phyloP scores from a whole-genome alignment of 2,797 vertebrate genomes.

The Alectoris magna region DNA sequence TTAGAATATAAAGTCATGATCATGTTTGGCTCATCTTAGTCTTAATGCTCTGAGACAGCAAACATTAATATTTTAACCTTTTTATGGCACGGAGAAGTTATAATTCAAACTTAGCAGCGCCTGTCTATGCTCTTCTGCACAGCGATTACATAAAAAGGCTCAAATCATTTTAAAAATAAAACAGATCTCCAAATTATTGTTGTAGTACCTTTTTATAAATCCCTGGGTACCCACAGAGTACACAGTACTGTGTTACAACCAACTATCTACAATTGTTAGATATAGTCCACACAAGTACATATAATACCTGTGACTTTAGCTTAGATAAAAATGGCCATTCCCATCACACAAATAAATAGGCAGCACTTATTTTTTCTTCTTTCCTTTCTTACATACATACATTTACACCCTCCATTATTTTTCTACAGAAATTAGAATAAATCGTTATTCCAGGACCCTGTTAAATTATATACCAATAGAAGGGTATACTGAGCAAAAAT shows the following conservation, averaged over 20 bases:
- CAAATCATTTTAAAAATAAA: not conserved
- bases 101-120: not conserved
- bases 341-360: not conserved
- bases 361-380: not conserved
- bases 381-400: not conserved
- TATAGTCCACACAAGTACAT: not conserved
- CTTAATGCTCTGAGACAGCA: not conserved
- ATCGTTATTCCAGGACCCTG: not conserved
- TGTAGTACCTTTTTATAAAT: not conserved
- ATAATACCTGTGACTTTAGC: not conserved
- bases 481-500: not conserved
- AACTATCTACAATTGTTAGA: not conserved
- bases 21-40: not conserved
- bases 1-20: not conserved
- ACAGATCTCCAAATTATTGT: not conserved
- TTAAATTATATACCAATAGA: not conserved
- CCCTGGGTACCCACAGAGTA: not conserved
- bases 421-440: not conserved
- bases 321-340: not conserved
- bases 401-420: accelerated
- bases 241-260: not conserved
- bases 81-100: not conserved
- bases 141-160: not conserved
- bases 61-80: not conserved
- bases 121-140: not conserved